phyloP scores from a whole-genome alignment of 2,888 invertebrate genomes.

The Drosophila cracens region DNA sequence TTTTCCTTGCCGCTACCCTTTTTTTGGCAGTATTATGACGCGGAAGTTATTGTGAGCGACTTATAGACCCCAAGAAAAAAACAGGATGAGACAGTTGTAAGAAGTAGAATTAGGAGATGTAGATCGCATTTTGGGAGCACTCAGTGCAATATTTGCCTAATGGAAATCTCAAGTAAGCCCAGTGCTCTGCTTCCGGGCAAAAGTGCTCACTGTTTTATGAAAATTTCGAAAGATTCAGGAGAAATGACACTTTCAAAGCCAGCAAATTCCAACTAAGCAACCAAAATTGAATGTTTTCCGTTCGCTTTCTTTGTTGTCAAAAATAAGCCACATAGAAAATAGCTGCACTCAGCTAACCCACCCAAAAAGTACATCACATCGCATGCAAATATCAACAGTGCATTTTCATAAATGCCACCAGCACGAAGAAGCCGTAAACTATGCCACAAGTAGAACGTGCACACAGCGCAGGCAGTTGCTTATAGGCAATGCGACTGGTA shows the following conservation, averaged over 20 bases:
- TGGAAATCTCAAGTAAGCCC: slow-evolving; percentile 10
- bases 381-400: slow-evolving; percentile 44
- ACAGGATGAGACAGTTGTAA: slow-evolving; percentile 8
- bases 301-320: neutral
- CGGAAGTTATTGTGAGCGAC: slow-evolving; percentile 47
- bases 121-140: neutral
- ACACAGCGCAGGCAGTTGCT: slow-evolving; percentile 9
- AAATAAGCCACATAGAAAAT: neutral
- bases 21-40: slow-evolving; percentile 41
- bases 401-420: slow-evolving; percentile 34
- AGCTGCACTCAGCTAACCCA: slow-evolving; percentile 14
- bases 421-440: neutral
- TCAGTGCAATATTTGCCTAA: slow-evolving; percentile 1
- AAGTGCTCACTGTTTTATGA: neutral
- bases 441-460: slow-evolving; percentile 18
- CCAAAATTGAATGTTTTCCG: neutral
- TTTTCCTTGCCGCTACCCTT: slow-evolving; percentile 28
- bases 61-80: slow-evolving; percentile 10
- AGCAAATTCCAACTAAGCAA: neutral
- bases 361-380: slow-evolving; percentile 21
- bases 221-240: neutral
- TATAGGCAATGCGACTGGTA: slow-evolving; percentile 27
- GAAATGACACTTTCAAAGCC: neutral
- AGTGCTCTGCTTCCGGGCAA: neutral
- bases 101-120: neutral